Conservation (phyloP, 1,140 invertebrate genomes). For the Belonocnema kinseyi region DNA sequence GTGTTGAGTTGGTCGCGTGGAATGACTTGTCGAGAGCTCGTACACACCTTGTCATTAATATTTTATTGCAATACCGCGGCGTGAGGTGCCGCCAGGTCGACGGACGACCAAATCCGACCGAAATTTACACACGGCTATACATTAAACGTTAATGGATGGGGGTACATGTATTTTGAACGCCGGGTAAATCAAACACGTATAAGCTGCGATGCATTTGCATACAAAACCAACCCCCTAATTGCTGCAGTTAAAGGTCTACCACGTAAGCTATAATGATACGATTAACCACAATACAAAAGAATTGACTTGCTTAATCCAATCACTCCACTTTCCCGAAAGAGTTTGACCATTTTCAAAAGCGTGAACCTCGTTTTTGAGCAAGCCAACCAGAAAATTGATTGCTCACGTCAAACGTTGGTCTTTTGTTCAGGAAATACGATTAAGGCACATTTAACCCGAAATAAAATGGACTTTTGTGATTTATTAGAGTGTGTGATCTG, state of each 20-base stretch:
- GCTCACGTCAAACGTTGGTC: background rate
- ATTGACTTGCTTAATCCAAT: conserved; percentile 28
- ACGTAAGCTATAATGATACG: conserved; percentile 11
- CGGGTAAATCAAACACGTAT: conserved; percentile 13
- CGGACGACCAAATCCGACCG: conserved; percentile 4
- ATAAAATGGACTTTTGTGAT: conserved; percentile 15
- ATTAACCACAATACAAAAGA: conserved; percentile 26
- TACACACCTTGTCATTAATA: conserved; percentile 12
- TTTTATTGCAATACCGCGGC: conserved; percentile 9
- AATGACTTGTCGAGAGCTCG: conserved; percentile 14
- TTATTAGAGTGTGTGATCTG: conserved; percentile 10
- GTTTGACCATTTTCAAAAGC: background rate
- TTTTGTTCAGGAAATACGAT: background rate
- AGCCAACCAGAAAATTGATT: conserved; percentile 22
- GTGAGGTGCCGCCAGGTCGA: conserved; percentile 14
- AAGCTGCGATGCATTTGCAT: conserved; percentile 14
- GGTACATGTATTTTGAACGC: background rate
- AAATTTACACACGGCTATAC: background rate
- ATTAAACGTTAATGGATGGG: conserved; percentile 13
- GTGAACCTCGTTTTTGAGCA: background rate
- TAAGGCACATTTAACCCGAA: conserved; percentile 12
- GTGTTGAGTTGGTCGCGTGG: background rate
- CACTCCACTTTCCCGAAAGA: background rate
- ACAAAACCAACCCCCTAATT: conserved; percentile 20
- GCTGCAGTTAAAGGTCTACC: conserved; percentile 18